Evolutionary conservation across 2,888 invertebrate genomes (phyloP), one percentile per base, ranked within the genome.

Genomic region (Encarsia formosa): DNA sequence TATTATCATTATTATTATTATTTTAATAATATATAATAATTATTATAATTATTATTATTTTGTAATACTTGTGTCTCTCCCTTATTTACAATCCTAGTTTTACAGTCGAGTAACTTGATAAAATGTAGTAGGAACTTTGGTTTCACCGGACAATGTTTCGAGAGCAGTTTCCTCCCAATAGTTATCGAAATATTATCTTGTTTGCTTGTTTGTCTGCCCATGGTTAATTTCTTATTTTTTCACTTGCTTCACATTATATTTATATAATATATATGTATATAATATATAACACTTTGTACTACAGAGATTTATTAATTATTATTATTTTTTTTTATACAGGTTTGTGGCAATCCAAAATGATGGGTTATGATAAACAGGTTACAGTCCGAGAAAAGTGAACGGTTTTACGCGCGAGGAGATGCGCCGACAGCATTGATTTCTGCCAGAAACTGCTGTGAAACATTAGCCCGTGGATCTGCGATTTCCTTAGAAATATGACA

Each of bases 71-170:
- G 63, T 63, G 61, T 61, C 63, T 67, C 66, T 63, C 65, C 65
- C 61, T 68, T 64, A 71, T 70, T 65, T 71, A 72, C 71, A 71
- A 63, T 64, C 63, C 63, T 65, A 67, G 65, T 70, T 69, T 67
- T 67, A 70, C 69, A 69, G 68, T 72, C 68, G 65, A 9, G 68
- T 70, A 67, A 65, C 65, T 73, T 75, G 74, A 74, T 74, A 75
- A 75, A 71, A 73, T 69, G 74, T 77, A 78, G 76, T 80, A 80
- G 80, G 79, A 80, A 80, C 79, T 79, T 79, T 79, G 79, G 79
- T 80, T 79, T 79, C 79, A 76, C 78, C 78, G 76, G 70, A 75
- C 73, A 77, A 76, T 73, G 70, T 71, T 73, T 72, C 66, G 66
- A 66, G 59, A 67, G 67, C 72, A 71, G 70, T 71, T 72, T 71